Evolutionary conservation across 2,797 vertebrate species (phyloP), one percentile per base, ranked within the genome.

Genomic region (Mormyrops attenuatus): DNA sequence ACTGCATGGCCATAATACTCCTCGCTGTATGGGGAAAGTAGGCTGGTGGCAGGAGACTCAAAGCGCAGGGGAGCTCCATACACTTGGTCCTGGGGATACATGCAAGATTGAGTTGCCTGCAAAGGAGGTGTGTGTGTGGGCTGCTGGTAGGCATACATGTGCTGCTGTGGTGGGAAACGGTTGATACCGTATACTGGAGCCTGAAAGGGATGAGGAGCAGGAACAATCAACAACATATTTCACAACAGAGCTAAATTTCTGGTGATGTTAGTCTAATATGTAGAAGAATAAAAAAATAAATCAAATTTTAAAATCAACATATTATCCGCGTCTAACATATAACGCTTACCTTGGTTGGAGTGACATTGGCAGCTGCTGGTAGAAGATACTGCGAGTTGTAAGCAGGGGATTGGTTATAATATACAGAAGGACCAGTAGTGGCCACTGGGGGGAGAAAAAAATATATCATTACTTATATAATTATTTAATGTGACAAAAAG

Each of bases 321-420:
- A 60, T 34, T 60, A 57, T 1, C 11, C 44, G 26, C 1, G 26
- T 30, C 26, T 0, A 30, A 30, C 26, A 30, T 30, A 30, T 2
- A 30, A 63, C 7, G 89, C 88, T 90, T 94, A 99, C 99, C 98
- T 99, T 99, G n/a, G 98, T 97, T 91, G 98, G 98, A 9, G 98
- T 99, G 90, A 97, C 97, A 92, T 97, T 99, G 91, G 97, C 95
- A 66, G 98, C 96, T 93, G 98, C 96, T 91, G 97, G 97, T 55
- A 99, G 96, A 92, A 98, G 97, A 95, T 98, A 98, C 91, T 99
- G 99, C 60, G 98, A 98, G 94, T 97, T 99, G 93, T 98, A 99
- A 88, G 96, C 97, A 92, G 98, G 97, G 90, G 99, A 98, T 91
- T 98, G 98, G 92, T 94, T 98, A 95, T 98, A 99, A 94, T 97